Conservation (phyloP, 2,113 vertebrate genomes). For the Myrmophylax atrothorax region DNA sequence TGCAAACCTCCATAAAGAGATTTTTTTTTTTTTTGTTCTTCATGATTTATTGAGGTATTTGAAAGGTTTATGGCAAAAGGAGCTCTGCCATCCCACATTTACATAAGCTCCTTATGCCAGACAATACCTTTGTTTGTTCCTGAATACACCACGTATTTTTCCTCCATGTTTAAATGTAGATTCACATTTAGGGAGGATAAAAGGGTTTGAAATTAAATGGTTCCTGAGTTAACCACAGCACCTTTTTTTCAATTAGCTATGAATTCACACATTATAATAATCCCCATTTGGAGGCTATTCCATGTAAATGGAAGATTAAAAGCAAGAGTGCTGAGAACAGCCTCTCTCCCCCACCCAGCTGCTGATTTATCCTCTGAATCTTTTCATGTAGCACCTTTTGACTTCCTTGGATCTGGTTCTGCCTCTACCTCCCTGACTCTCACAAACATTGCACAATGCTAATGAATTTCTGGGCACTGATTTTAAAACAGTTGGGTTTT, state of each 20-base stretch:
- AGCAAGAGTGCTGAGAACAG: not conserved
- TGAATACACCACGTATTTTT: not conserved
- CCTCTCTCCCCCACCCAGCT: not conserved
- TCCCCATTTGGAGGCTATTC: conserved; percentile 35
- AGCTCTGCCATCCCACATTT: conserved; percentile 29
- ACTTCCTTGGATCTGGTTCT: not conserved
- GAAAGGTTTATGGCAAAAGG: conserved; percentile 57
- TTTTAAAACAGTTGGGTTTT: not conserved
- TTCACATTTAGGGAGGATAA: conserved; percentile 35
- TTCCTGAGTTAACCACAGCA: conserved; percentile 33
- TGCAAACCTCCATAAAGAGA: conserved; percentile 26
- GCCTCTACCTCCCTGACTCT: not conserved
- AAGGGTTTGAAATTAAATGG: not conserved
- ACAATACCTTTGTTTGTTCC: conserved; percentile 59
- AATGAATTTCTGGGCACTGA: not conserved
- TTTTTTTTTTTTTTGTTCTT: not conserved
- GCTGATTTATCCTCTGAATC: not conserved
- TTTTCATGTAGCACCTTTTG: not conserved
- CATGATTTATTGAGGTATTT: conserved; percentile 38
- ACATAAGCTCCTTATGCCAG: conserved; percentile 56
- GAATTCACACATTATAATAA: not conserved
- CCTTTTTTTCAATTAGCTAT: conserved; percentile 40
- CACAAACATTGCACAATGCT: not conserved
- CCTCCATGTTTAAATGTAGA: conserved; percentile 23
- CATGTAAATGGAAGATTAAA: conserved; percentile 33